Evolutionary conservation across 2,888 invertebrate genomes (phyloP).

Genomic region (Drosophila maculinotata): DNA sequence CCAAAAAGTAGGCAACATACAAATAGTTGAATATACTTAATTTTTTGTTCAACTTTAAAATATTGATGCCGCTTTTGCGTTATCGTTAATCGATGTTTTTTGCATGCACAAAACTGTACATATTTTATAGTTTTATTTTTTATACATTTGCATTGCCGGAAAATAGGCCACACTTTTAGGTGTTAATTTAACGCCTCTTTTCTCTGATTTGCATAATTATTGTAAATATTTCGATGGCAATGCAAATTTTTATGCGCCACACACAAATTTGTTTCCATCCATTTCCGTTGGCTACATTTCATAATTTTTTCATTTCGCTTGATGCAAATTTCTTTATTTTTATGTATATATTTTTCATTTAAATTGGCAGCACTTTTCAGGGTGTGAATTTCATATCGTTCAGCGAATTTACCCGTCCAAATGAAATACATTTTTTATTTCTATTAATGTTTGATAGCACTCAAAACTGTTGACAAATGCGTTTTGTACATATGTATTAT

Average conservation of each 20-base stretch:
- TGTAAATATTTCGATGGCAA: slow-evolving; percentile 47
- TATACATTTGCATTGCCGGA: slow-evolving; percentile 22
- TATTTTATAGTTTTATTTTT: slow-evolving; percentile 6
- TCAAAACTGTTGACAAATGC: not conserved
- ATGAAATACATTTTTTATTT: not conserved
- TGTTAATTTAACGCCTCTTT: slow-evolving; percentile 42
- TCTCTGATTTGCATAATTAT: slow-evolving; percentile 47
- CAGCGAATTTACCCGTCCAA: slow-evolving; percentile 4
- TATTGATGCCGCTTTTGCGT: slow-evolving; percentile 17
- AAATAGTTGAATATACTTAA: slow-evolving; percentile 3
- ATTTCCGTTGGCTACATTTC: slow-evolving; percentile 25
- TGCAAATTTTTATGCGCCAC: slow-evolving; percentile 38
- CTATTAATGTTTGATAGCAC: slow-evolving; percentile 12
- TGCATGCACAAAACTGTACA: slow-evolving; percentile 46
- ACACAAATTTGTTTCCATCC: slow-evolving; percentile 7
- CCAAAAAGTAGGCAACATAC: slow-evolving; percentile 45
- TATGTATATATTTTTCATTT: not conserved
- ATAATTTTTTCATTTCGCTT: slow-evolving; percentile 3
- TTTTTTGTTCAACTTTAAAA: slow-evolving; percentile 7
- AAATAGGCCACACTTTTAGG: slow-evolving; percentile 46
- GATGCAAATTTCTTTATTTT: slow-evolving; percentile 10
- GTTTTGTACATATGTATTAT: slow-evolving; percentile 15
- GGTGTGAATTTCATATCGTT: slow-evolving; percentile 27
- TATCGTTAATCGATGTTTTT: slow-evolving; percentile 50
- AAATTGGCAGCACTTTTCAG: slow-evolving; percentile 23